Evolutionary conservation across 2,113 vertebrate genomes (phyloP).

Genomic region (Grus americana): DNA sequence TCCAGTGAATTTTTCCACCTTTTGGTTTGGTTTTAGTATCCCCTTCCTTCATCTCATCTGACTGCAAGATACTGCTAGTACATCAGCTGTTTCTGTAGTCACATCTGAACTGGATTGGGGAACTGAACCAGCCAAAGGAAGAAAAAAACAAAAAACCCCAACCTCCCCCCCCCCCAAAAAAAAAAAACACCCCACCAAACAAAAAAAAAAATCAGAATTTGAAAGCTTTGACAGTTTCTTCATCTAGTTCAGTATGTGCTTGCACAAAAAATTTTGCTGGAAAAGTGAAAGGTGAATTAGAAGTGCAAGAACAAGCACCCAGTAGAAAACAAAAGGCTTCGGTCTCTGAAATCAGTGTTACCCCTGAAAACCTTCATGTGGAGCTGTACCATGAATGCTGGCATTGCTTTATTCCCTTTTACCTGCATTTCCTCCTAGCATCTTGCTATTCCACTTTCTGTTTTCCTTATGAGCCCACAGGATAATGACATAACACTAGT

Average conservation of each 20-base stretch:
- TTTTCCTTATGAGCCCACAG: fast-evolving
- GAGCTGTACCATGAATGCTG: neutral
- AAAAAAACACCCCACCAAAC: too few species aligned
- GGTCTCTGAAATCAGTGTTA: neutral
- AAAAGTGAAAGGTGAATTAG: neutral
- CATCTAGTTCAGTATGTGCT: neutral
- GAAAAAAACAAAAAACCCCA: fast-evolving
- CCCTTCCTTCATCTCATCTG: neutral
- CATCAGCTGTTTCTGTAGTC: neutral
- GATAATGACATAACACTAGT: neutral
- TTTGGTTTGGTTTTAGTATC: neutral
- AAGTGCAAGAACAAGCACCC: neutral
- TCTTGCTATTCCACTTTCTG: neutral
- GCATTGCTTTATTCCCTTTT: neutral
- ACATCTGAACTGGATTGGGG: fast-evolving
- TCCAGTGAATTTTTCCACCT: neutral
- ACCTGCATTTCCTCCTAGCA: neutral
- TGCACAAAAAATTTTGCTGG: neutral
- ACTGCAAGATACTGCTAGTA: fast-evolving
- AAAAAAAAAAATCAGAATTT: neutral
- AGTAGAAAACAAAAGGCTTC: neutral
- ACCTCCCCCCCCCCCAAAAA: neutral
- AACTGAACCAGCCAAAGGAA: neutral
- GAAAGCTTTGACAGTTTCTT: neutral
- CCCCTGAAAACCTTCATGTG: neutral